Evolutionary conservation across 2,797 vertebrate species (phyloP).

Genomic region (Alfaro cultratus): DNA sequence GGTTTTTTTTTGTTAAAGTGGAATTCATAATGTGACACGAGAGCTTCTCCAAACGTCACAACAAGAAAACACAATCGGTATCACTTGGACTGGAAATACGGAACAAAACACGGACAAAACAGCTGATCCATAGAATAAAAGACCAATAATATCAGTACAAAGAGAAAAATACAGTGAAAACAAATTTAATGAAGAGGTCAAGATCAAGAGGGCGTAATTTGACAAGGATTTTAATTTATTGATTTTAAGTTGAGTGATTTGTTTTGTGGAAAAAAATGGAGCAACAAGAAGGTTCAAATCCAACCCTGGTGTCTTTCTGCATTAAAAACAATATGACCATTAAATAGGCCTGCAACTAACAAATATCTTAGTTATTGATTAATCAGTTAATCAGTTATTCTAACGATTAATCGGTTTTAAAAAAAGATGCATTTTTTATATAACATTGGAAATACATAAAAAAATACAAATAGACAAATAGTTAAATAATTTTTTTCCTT

Average conservation of each 20-base stretch:
- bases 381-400: no score
- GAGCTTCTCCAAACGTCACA: conserved; percentile 19
- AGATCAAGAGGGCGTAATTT: neutral
- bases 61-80: conserved; percentile 13
- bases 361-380: no score
- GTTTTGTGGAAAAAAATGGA: neutral
- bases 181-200: neutral
- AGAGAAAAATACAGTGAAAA: neutral
- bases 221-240: neutral
- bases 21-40: conserved; percentile 13
- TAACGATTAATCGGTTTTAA: no score
- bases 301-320: no score
- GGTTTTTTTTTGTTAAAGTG: conserved; percentile 21
- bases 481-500: no score
- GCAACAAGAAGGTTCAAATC: neutral
- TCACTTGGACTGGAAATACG: conserved; percentile 8
- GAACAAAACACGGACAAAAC: neutral
- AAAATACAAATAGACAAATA: no score
- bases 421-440: no score
- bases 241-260: neutral
- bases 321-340: no score
- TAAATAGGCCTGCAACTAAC: neutral
- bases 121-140: conserved; percentile 10
- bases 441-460: no score
- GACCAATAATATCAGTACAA: neutral